Evolutionary conservation across 2,888 invertebrate genomes (phyloP).

Genomic region (Xylota sylvarum): DNA sequence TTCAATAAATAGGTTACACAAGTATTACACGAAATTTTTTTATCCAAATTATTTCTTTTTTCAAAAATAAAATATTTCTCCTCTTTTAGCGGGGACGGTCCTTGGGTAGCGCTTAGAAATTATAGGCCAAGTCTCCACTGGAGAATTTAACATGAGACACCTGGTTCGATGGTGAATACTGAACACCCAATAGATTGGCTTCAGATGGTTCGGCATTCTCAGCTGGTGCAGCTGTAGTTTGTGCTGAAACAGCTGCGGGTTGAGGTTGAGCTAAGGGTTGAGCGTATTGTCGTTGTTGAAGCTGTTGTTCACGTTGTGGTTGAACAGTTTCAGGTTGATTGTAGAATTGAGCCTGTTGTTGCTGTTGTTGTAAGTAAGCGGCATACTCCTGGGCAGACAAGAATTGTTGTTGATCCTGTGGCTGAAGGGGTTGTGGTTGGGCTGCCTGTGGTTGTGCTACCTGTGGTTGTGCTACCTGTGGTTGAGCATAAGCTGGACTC

Average conservation of each 20-base stretch:
- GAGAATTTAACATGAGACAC: conserved; percentile 86
- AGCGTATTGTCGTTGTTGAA: conserved; percentile 71
- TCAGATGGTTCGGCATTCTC: conserved; percentile 43
- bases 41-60: conserved; percentile 9
- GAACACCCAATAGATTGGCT: conserved; percentile 81
- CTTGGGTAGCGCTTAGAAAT: conserved; percentile 79
- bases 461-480: too few relatives aligned
- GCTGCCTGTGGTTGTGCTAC: conserved; percentile 67
- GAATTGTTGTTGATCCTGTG: conserved; percentile 81
- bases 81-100: neutral
- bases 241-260: conserved; percentile 76
- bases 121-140: conserved; percentile 83
- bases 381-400: conserved; percentile 82
- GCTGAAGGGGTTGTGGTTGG: conserved; percentile 62
- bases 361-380: conserved; percentile 81
- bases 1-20: conserved; percentile 52
- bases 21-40: conserved; percentile 9
- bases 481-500: conserved; percentile 71
- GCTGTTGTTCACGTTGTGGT: conserved; percentile 75
- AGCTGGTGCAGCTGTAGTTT: conserved; percentile 75
- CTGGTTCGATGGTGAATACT: conserved; percentile 85
- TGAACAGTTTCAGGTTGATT: conserved; percentile 71
- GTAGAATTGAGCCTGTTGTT: conserved; percentile 80
- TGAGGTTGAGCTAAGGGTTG: conserved; percentile 73
- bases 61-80: conserved; percentile 15